Base-by-base conservation (phyloP, 2,113 vertebrate genomes). In the Hypomesus transpacificus region DNA sequence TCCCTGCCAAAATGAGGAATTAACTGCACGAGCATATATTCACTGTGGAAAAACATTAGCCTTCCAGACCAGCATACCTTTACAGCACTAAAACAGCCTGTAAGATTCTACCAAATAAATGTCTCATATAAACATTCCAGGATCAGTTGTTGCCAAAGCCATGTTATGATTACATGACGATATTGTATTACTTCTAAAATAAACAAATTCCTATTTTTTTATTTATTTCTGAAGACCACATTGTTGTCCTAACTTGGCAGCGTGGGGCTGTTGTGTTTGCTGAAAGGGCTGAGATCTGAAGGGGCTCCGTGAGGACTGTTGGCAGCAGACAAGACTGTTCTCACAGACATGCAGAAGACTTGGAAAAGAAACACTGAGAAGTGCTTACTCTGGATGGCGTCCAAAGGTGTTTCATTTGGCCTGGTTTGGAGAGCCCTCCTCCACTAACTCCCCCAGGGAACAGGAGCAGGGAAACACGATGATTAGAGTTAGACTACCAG, bases 21-120 rank as follows among this genome's bases (percentile, higher is more conserved):
- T 87, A 86, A 89, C 87, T 89, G 87, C 87, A 85, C 84, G 79
- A 87, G 80, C 86, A 81, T 88, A 89, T 88, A 85, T 80, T 80
- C 31, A 82, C 85, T 85, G 80, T 87, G 88, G 89, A 89, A 91
- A 91, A 87, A 88, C 85, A 82, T 86, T 80, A 82, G 82, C 82
- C 73, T 57, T 87, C 86, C 86, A 88, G 88, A 87, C 78, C 84
- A 82, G 75, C 88, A 90, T 89, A 88, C 86, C 87, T 88, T 81
- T 70, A 59, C 83, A 86, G 84, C 77, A 84, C 86, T 87, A 87
- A 84, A 90, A 86, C 83, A 85, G 83, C 82, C 80, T 88, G 85
- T 86, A 85, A 89, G 89, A 87, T 82, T 85, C 82, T 34, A 80
- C 79, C 81, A 83, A 82, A 82, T 72, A 77, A 80, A 80, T 79